Evolutionary conservation across 2,113 vertebrate genomes (phyloP).

Genomic region (Eretmochelys imbricata): DNA sequence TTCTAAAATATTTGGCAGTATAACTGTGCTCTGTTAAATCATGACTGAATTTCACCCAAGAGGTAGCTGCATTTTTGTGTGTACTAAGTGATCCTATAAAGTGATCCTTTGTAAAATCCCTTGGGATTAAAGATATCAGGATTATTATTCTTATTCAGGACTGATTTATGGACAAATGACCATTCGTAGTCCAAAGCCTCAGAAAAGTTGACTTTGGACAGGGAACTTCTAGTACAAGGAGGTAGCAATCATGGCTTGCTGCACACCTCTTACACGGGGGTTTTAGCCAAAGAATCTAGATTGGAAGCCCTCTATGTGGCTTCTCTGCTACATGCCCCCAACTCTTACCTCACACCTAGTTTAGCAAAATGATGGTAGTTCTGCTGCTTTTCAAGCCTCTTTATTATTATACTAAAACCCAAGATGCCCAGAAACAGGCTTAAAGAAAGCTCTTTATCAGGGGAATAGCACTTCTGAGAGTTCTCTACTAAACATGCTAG

Average conservation of each 20-base stretch:
- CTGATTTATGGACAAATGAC: background rate
- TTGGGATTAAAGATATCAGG: background rate
- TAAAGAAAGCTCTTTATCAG: background rate
- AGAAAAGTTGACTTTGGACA: background rate
- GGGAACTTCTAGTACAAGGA: background rate
- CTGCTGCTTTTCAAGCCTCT: background rate
- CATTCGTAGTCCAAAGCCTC: background rate
- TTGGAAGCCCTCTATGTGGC: background rate
- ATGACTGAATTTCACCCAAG: background rate
- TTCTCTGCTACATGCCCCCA: background rate
- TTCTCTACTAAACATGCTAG: background rate
- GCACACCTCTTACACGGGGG: background rate
- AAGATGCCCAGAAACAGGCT: background rate
- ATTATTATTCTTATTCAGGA: background rate
- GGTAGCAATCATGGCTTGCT: background rate
- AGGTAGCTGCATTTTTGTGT: background rate
- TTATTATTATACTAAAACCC: background rate
- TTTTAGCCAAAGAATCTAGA: background rate
- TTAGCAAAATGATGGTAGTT: background rate
- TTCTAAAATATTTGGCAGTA: background rate
- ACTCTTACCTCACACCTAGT: accelerated
- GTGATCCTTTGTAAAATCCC: background rate
- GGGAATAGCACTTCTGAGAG: background rate
- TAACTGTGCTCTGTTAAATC: background rate
- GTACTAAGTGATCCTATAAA: accelerated